Percentiles rank a stretch among this genome's conserved stretches.
These are phyloP conservation scores for Drosophila kanapiae DNA, from an alignment of 1,140 invertebrate species.

Conservation along the genomic window DNA sequence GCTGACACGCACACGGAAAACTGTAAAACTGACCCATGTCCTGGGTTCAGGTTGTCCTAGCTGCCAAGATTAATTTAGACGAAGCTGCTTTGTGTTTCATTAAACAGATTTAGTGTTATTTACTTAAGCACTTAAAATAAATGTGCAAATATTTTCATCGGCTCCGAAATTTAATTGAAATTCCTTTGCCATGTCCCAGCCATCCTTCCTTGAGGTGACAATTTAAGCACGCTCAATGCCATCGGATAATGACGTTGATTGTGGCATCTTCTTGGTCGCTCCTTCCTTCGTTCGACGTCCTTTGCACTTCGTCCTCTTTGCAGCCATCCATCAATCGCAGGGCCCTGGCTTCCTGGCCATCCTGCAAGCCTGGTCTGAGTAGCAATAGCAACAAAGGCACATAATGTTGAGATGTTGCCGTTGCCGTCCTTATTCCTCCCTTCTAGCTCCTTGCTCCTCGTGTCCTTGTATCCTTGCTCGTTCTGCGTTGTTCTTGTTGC, in stretches of 20 bases:
- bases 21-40: constrained; percentile 29
- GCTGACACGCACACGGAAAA: constrained; percentile 43
- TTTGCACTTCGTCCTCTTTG: constrained; percentile 9
- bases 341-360: constrained; percentile 38
- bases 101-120: constrained; percentile 67
- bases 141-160: constrained; percentile 53
- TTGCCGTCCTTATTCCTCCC: constrained; percentile 40
- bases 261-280: constrained; percentile 49
- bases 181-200: constrained; percentile 50
- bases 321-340: constrained; percentile 73
- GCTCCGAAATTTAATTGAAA: constrained; percentile 61
- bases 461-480: constrained; percentile 22
- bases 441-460: constrained; percentile 4
- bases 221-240: constrained; percentile 75
- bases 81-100: constrained; percentile 63
- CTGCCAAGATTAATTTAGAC: constrained; percentile 52
- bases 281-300: constrained; percentile 9
- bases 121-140: constrained; percentile 47
- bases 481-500: constrained; percentile 54
- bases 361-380: constrained; percentile 27
- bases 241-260: constrained; percentile 77
- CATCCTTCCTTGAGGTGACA: constrained; percentile 62
- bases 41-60: constrained; percentile 33
- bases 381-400: constrained; percentile 47
- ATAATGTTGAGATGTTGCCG: constrained; percentile 72